phyloP scores from a whole-genome alignment of 2,113 vertebrate species.

The Oxyura jamaicensis region DNA sequence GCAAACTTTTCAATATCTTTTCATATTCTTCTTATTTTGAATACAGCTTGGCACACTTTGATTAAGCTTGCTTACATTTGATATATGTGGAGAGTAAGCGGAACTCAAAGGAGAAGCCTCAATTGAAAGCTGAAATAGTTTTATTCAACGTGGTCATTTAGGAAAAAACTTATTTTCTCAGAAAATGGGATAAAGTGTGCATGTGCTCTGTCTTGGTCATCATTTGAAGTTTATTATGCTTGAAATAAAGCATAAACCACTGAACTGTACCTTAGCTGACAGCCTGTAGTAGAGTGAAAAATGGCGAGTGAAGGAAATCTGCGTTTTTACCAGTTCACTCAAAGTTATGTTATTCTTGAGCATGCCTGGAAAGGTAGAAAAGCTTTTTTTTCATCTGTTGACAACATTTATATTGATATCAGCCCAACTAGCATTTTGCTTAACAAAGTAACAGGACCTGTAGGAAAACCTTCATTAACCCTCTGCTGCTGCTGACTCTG shows the following conservation, averaged over 20 bases:
- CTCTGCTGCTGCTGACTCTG: neutral
- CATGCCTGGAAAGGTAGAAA: neutral
- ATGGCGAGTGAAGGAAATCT: neutral
- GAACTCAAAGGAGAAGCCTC: neutral
- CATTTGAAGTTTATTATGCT: neutral
- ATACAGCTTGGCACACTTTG: neutral
- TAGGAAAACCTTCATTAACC: conserved; percentile 10
- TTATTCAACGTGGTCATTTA: neutral
- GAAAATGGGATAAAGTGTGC: neutral
- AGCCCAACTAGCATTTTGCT: rapidly evolving
- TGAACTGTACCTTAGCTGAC: neutral
- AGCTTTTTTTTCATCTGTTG: neutral
- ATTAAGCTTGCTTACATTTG: neutral
- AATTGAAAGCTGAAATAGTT: neutral
- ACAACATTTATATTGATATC: neutral
- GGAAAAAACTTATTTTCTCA: neutral
- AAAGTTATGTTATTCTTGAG: neutral
- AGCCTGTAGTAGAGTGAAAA: neutral
- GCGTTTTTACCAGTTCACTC: neutral
- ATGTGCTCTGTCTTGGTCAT: neutral
- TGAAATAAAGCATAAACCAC: neutral
- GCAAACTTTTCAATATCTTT: neutral
- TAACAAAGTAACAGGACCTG: neutral
- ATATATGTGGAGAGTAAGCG: neutral
- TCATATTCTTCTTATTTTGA: neutral